Evolutionary conservation across 2,888 invertebrate genomes (phyloP), one percentile per base, ranked within the genome.

Genomic region (Tetragonisca angustula): DNA sequence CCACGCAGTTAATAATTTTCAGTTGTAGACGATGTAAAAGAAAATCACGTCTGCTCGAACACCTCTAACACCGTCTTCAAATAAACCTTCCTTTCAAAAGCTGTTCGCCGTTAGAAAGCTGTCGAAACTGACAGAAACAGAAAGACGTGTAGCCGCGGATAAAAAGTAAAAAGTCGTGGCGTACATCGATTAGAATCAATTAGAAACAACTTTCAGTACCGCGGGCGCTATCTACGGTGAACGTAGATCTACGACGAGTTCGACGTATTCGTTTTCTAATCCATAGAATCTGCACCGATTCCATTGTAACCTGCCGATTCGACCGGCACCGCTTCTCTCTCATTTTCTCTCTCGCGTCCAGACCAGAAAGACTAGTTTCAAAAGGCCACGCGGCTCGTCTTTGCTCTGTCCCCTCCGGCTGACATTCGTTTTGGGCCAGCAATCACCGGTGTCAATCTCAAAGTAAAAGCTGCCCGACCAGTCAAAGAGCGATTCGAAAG

Each of bases 401-500:
- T 62, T 61, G 64, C 62, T 64, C 80, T 78, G 83, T 79, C 76
- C 56, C 5, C 62, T 4, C 43, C 9, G 43, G n/a, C 15, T 67
- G 77, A 52, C 80, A 64, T 76, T 85, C 76, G 74, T 74, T 76
- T 78, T 71, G 83, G 78, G 72, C 69, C 78, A 79, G 76, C 70
- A 75, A 64, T 79, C 87, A 78, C 74, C 70, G 67, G 71, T 68
- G 65, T 85, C 76, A 69, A 77, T 81, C 80, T 65, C 76, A 43
- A 9, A 71, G 89, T 87, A 89, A 89, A 87, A 88, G 80, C 85
- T 61, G 79, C 43, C 76, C 24, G 27, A 69, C 68, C 73, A 69
- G 69, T 62, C 54, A 43, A n/a, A 17, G 11, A 73, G n/a, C 50
- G 17, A n/a, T n/a, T 32, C 21, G 1, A 15, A 11, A 50, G 21